Evolutionary conservation across 2,888 invertebrate genomes (phyloP), one percentile per base, ranked within the genome.

Genomic region (Nomada goodeniana): DNA sequence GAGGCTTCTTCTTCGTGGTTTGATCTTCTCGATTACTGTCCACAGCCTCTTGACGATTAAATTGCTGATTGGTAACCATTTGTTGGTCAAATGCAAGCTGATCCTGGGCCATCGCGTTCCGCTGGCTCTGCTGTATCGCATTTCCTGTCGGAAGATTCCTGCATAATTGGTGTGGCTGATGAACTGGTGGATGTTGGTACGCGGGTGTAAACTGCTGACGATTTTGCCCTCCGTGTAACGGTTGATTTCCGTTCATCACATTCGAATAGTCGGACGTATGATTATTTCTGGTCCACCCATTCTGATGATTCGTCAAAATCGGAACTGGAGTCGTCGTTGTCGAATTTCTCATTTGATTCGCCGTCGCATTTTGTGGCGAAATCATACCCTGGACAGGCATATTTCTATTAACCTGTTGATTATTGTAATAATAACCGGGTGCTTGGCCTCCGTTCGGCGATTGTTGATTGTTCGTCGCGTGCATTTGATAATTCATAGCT

Each of bases 311-410:
- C n/a, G 23, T 47, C 9, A 52, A 5, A n/a, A 74, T 72, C 15
- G 23, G 13, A 44, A 4, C 18, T 4, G 52, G 13, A 15, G 15
- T 47, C 47, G 53, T 26, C 18, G 36, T 69, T 36, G 42, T 61
- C 7, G 50, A 11, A n/a, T 47, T 55, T 71, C 60, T 83, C 42
- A 80, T 67, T 13, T 82, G 86, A 74, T 75, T 85, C 0, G 77
- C 61, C 1, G 72, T 79, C 13, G 81, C 72, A 59, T 89, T 89
- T 36, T 90, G 91, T 0, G 89, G 89, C 0, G 89, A 88, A 0
- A 86, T 87, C 88, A 89, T 90, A 4, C 85, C 88, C 5, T 81
- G 69, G 2, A 61, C 60, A 13, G 78, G 50, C 11, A 47, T 9
- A 5, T 50, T 52, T 26, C 69, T 72, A 42, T 59, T 44, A 10